These are phyloP conservation scores for Caradrina kadenii DNA, from an alignment of 2,888 invertebrate species.

Conservation along the genomic window DNA sequence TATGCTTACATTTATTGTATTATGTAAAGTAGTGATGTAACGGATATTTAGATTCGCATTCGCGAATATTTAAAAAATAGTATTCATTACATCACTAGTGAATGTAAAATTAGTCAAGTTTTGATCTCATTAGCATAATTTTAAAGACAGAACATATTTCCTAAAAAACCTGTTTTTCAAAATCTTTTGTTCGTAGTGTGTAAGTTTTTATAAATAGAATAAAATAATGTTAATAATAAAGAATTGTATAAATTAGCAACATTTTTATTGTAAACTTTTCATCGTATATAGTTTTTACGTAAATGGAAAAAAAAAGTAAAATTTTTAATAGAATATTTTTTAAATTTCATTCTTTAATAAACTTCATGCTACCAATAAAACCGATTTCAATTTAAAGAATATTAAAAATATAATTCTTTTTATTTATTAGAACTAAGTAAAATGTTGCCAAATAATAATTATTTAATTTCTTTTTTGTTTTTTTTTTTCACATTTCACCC, in stretches of 20 bases:
- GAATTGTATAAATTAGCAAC: conserved; percentile 36
- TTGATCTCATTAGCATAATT: conserved; percentile 36
- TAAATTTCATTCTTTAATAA: background rate
- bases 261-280: conserved; percentile 34
- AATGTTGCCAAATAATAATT: conserved; percentile 21
- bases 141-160: background rate
- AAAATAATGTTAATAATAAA: conserved; percentile 36
- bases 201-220: conserved; percentile 55
- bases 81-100: background rate
- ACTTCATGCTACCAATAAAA: background rate
- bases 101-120: conserved; percentile 17
- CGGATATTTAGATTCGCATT: no score
- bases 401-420: background rate
- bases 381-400: background rate
- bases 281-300: conserved; percentile 13
- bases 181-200: conserved; percentile 24
- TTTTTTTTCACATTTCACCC: background rate
- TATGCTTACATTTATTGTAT: conserved; percentile 4
- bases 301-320: conserved; percentile 4
- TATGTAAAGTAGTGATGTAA: no score
- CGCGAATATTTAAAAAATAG: no score
- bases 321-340: background rate
- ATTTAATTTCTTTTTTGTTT: background rate
- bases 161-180: background rate
- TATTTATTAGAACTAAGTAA: background rate